Conservation (phyloP, 2,113 vertebrate species). For the Pyrgilauda ruficollis region DNA sequence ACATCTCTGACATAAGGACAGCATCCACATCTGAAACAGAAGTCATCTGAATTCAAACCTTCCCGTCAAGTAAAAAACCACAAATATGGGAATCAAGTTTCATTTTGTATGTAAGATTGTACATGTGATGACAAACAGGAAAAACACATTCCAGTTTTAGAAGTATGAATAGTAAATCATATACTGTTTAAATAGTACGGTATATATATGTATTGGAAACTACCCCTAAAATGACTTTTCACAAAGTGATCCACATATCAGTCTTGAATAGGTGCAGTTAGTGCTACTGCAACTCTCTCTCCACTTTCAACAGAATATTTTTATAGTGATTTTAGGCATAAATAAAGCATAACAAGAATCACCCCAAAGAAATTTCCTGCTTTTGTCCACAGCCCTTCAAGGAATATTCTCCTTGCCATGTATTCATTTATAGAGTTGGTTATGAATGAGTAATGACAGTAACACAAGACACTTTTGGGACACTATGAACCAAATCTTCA, state of each 20-base stretch:
- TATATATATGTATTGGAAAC: background rate
- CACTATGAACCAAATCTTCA: background rate
- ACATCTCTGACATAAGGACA: background rate
- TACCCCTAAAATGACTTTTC: background rate
- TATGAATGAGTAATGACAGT: constrained; percentile 15
- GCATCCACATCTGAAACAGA: background rate
- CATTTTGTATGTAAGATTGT: background rate
- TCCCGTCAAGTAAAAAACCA: background rate
- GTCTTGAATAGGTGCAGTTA: background rate
- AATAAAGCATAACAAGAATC: background rate
- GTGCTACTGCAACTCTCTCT: background rate
- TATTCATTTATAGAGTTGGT: background rate
- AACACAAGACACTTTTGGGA: background rate
- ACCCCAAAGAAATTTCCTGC: background rate
- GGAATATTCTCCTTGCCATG: background rate
- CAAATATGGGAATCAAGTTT: background rate
- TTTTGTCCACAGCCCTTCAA: background rate
- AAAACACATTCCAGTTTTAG: background rate
- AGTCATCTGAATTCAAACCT: background rate
- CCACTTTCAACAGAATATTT: background rate
- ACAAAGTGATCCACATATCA: background rate
- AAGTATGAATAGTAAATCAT: background rate
- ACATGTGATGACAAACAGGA: background rate
- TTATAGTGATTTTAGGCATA: background rate
- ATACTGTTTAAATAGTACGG: background rate